phyloP scores from a whole-genome alignment of 2,888 invertebrate species.

The Orthosia gracilis region DNA sequence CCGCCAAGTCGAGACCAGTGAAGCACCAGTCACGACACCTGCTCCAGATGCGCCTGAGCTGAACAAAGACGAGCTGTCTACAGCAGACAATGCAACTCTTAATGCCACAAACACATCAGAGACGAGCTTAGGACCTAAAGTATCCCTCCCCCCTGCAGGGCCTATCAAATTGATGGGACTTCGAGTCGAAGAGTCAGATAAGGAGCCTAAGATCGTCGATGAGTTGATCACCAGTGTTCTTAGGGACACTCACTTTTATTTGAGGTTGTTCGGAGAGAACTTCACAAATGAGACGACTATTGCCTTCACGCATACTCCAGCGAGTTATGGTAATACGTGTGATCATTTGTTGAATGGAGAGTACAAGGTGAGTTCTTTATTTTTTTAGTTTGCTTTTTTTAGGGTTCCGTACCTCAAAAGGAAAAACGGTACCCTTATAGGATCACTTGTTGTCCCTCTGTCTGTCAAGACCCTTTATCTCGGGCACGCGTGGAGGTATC shows the following conservation, averaged over 20 bases:
- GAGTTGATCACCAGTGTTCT: conserved; percentile 85
- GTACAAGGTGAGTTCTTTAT: conserved; percentile 75
- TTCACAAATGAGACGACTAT: conserved; percentile 79
- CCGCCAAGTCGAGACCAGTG: conserved; percentile 31
- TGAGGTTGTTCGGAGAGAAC: conserved; percentile 84
- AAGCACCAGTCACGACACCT: background rate
- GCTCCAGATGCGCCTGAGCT: background rate
- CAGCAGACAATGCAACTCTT: background rate
- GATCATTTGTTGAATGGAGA: conserved; percentile 77
- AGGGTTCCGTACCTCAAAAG: background rate
- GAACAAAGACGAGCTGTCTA: no score
- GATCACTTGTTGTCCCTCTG: no score
- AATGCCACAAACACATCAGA: conserved; percentile 37
- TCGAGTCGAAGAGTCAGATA: conserved; percentile 82
- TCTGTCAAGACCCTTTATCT: no score
- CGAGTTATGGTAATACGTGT: conserved; percentile 70
- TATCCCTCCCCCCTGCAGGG: background rate
- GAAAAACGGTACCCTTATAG: no score
- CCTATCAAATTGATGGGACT: conserved; percentile 78
- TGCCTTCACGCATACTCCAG: conserved; percentile 81
- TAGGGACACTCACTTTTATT: conserved; percentile 74
- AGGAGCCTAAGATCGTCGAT: conserved; percentile 84
- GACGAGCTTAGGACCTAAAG: conserved; percentile 56
- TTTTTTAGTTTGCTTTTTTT: background rate
- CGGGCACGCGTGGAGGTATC: no score